phyloP scores from a whole-genome alignment of 2,113 vertebrate species.

The Anthoscopus minutus region DNA sequence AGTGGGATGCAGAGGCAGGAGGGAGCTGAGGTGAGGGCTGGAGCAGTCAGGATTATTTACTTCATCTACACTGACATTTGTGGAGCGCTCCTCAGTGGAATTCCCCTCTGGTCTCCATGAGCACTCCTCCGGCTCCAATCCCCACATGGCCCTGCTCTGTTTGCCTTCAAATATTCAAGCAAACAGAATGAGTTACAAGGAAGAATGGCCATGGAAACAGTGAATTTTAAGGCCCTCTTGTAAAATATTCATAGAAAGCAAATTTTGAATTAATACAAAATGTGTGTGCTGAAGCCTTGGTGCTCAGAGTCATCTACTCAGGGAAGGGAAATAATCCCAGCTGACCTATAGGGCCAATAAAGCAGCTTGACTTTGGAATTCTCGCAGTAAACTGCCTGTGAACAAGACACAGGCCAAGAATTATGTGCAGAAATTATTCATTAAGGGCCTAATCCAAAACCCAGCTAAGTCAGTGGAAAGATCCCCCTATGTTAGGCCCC shows the following conservation, averaged over 20 bases:
- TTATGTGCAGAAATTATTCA: slow-evolving; percentile 65
- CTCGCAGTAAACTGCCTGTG: slow-evolving; percentile 64
- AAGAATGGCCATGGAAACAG: slow-evolving; percentile 49
- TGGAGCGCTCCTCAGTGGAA: neutral
- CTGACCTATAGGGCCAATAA: slow-evolving; percentile 57
- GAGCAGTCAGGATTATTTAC: neutral
- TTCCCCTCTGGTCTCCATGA: neutral
- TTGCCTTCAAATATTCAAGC: slow-evolving; percentile 40
- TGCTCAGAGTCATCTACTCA: slow-evolving; percentile 50
- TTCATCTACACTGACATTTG: slow-evolving; percentile 11
- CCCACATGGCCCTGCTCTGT: neutral
- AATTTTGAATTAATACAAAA: slow-evolving; percentile 62
- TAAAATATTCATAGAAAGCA: slow-evolving; percentile 67
- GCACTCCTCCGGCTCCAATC: neutral
- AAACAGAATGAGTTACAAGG: slow-evolving; percentile 35
- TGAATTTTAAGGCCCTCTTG: slow-evolving; percentile 48
- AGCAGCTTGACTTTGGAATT: slow-evolving; percentile 63
- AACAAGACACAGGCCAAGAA: slow-evolving; percentile 60
- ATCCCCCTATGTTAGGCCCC: slow-evolving; percentile 42
- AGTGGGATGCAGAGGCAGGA: neutral
- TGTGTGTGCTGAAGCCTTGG: slow-evolving; percentile 38
- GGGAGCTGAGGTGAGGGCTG: fast-evolving
- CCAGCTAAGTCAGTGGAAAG: slow-evolving; percentile 55
- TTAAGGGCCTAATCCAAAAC: slow-evolving; percentile 60
- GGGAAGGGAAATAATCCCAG: slow-evolving; percentile 55